Evolutionary conservation across 2,113 vertebrate species (phyloP), one percentile per base, ranked within the genome.

Genomic region (Toxotes chatareus): DNA sequence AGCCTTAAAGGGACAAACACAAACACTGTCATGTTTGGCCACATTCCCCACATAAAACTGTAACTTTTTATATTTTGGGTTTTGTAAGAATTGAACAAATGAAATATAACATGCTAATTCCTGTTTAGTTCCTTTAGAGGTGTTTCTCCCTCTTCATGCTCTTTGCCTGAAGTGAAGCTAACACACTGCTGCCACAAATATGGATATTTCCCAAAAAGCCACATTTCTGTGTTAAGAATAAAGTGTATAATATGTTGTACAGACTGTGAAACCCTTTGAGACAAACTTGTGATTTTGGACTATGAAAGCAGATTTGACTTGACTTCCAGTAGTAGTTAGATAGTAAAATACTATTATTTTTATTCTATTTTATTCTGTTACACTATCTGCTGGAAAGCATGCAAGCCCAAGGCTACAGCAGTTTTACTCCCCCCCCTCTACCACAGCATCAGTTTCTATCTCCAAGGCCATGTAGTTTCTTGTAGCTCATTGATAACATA

Each of bases 401-500:
- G 40, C 36, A 59, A 40, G 34, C 61, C 51, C 34, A 65, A 68
- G 74, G 73, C 42, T 44, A 51, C 36, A 69, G 5, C 0, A n/a
- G 21, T 23, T 59, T 42, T 61, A 8, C 12, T 3, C 31, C 34
- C 3, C 6, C 14, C 4, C 6, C 71, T 64, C n/a, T 19, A 61
- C 17, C 4, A 63, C 17, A 23, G 38, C 57, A 71, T 63, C 11
- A n/a, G 32, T 63, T 73, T 84, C 51, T 27, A 38, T 80, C 59
- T 55, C 21, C 17, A 71, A 62, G 57, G 79, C 70, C 61, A 23
- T 32, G 42, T 23, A 56, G 40, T 59, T 86, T 69, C 32, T n/a
- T 73, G 27, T 55, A 42, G 57, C 42, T 57, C 23, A 60, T 27
- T 59, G 57, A 82, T 66, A 51, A 72, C 36, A 71, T 38, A 82